Percentiles rank a stretch among this genome's conserved stretches.
Conservation (phyloP, 2,888 invertebrate species). For the Villa cingulata region DNA sequence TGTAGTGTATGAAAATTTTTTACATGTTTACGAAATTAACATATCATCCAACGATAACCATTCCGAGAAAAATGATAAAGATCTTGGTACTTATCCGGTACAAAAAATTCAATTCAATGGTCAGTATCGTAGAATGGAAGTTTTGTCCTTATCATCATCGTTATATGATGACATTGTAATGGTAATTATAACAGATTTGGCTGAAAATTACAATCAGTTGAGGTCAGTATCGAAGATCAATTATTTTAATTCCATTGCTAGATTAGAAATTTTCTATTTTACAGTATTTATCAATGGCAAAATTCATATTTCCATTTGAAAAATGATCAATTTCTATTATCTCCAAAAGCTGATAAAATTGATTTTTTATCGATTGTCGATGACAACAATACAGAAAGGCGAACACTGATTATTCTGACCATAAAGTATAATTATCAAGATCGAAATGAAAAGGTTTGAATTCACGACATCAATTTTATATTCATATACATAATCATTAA, state of each 20-base stretch:
- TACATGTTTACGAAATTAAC: not conserved
- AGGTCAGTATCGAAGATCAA: not conserved
- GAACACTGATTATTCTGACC: too few species aligned
- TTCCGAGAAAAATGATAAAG: not conserved
- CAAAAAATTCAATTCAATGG: not conserved
- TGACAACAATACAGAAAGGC: too few species aligned
- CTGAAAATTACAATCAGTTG: not conserved
- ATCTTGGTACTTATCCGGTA: not conserved
- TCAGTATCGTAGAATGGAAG: not conserved
- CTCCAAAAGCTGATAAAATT: slow-evolving; percentile 20
- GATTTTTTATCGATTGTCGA: too few species aligned
- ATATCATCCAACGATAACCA: not conserved
- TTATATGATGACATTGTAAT: not conserved
- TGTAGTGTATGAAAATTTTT: not conserved
- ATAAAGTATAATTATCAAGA: too few species aligned
- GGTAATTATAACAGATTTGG: not conserved
- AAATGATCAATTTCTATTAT: slow-evolving; percentile 23
- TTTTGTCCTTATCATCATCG: not conserved
- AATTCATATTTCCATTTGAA: slow-evolving; percentile 26
- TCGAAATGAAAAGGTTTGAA: not conserved
- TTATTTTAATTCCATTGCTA: too few species aligned
- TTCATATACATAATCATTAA: too few species aligned
- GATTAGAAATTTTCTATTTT: not conserved
- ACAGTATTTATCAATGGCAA: slow-evolving; percentile 27
- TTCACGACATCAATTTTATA: too few species aligned